Conservation (phyloP, 2,888 invertebrate genomes). For the Choristoneura rosaceana region DNA sequence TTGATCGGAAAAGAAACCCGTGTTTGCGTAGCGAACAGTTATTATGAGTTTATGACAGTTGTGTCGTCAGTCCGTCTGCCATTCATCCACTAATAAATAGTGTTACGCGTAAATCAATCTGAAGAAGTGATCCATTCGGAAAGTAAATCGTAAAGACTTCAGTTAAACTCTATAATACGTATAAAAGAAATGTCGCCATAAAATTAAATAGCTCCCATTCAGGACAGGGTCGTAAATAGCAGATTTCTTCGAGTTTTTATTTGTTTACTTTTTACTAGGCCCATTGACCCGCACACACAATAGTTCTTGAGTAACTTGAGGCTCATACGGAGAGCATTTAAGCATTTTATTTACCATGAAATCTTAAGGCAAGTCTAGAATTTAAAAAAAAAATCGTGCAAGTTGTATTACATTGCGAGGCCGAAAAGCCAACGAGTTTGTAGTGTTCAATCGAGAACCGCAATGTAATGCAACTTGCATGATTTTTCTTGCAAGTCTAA, state of each 20-base stretch:
- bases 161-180: constrained; percentile 36
- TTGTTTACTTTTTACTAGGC: constrained; percentile 39
- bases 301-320: constrained; percentile 12
- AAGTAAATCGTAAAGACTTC: constrained; percentile 29
- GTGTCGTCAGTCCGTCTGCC: background rate
- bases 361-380: no score
- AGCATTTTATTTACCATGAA: background rate
- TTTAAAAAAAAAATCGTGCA: no score
- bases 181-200: constrained; percentile 36
- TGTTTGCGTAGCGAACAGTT: background rate
- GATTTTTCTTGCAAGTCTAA: no score
- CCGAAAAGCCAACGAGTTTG: no score
- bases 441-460: no score
- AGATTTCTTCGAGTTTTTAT: constrained; percentile 43
- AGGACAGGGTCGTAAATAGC: constrained; percentile 35
- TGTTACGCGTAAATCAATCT: constrained; percentile 32
- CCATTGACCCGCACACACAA: constrained; percentile 9
- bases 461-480: no score
- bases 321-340: background rate
- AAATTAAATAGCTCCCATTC: constrained; percentile 40
- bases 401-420: no score
- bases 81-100: constrained; percentile 15
- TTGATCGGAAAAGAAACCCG: no score
- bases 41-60: constrained; percentile 1
- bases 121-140: constrained; percentile 18